Base-by-base conservation (phyloP, 1,140 invertebrate genomes). In the Melitaea cinxia region DNA sequence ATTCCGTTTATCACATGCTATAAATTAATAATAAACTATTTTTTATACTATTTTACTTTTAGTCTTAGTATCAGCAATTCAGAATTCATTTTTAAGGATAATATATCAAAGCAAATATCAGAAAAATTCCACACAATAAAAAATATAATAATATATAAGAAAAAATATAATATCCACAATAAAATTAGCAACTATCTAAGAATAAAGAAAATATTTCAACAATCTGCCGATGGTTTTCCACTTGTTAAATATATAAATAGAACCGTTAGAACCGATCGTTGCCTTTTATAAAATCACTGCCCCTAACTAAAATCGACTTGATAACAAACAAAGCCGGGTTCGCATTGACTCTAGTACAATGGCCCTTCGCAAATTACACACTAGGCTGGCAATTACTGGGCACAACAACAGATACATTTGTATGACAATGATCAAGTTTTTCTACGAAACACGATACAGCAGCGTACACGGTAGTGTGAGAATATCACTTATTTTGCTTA, bases 331-430 rank as follows among this genome's bases (percentile, higher is more conserved):
- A 72, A 62, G 55, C 61, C 28, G 24, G 35, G 47, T 63, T 74
- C 70, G 60, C 73, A 78, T 83, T 82, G 76, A 80, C 73, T 81
- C 62, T 56, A 4, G 49, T 45, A 84, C 82, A 84, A 82, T 77
- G 73, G 72, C 49, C 66, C 65, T 73, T 80, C 73, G 75, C 79
- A 86, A 88, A 88, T 88, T 85, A 85, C 77, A 84, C 80, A 74
- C 72, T 71, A 75, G 71, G 73, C 56, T 77, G 39, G 81, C 83
- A 88, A 88, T 88, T 88, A 86, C 80, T 55, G 37, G 56, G 24
- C 62, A 50, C 65, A 83, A 88, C 85, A 86, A 83, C 85, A 84
- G 83, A 86, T 88, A 87, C 76, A 88, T 88, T 88, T 88, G 85
- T 88, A 86, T 88, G 78, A 88, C 85, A 88, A 88, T 85, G 75